A percentile compares a stretch with the other conserved stretches of the same genome.
phyloP scores from a whole-genome alignment of 2,797 vertebrate species.

The Numenius phaeopus region DNA sequence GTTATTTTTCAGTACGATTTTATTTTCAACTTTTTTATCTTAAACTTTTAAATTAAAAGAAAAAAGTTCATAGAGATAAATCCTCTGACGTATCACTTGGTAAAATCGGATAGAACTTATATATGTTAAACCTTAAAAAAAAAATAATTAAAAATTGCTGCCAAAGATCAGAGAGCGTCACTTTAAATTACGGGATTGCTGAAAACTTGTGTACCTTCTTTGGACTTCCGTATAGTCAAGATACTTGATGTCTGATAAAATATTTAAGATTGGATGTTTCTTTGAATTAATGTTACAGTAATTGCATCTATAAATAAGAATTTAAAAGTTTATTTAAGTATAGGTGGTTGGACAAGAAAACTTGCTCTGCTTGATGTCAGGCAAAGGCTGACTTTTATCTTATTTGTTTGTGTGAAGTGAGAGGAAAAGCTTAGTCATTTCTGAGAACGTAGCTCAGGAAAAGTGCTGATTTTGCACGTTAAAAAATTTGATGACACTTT shows the following conservation, averaged over 20 bases:
- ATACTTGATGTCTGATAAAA: neutral
- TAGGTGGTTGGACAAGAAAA: neutral
- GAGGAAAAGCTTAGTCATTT: neutral
- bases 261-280: neutral
- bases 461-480: neutral
- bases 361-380: neutral
- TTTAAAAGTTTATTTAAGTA: neutral
- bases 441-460: neutral
- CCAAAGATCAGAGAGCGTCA: constrained; percentile 34
- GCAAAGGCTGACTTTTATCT: neutral
- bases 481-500: neutral
- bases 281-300: neutral
- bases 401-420: neutral
- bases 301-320: neutral
- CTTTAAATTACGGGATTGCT: neutral
- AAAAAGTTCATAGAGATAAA: neutral
- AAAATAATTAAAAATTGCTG: constrained; percentile 26
- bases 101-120: constrained; percentile 54
- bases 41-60: neutral
- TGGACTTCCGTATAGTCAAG: neutral
- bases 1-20: neutral
- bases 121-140: constrained; percentile 49
- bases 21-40: neutral
- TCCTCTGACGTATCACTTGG: neutral
- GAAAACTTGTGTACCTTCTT: neutral